Base-by-base conservation (phyloP, 2,888 invertebrate species). In the Caenorhabditis japonica region DNA sequence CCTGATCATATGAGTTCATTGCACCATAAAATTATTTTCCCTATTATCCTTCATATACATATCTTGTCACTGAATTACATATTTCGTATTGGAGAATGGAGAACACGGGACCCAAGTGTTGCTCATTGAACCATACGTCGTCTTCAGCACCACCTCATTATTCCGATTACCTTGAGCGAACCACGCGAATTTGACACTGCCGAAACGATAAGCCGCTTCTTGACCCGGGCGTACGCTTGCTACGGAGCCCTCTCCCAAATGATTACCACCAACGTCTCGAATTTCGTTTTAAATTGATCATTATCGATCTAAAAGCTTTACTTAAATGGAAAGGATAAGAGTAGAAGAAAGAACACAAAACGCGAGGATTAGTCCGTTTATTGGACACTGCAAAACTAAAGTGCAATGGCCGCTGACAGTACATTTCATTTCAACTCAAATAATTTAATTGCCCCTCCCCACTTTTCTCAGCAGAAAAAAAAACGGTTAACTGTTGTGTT, bases 181-280 rank as follows among this genome's bases (percentile, higher is more conserved):
- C 13, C 43, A 38, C 34, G 25, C 36, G 23, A 61, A 62, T 71
- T 62, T 53, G 70, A 70, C 61, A 43, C 70, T 49, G 23, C 19
- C n/a, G 30, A 33, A 19, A 12, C 41, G 51, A 58, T 71, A 71
- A 71, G 58, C 58, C 44, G 47, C 70, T 58, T 62, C 71, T 71
- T 71, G 71, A 71, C 71, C 71, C 49, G 55, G 4, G 19, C 44
- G 12, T 27, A n/a, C 23, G 39, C 39, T 21, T 27, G 39, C n/a
- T n/a, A n/a, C n/a, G 27, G 23, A 34, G 27, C 15, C 3, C 49
- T n/a, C n/a, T n/a, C n/a, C n/a, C n/a, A n/a, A 46, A 4, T 41
- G 21, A 64, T 64, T n/a, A n/a, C 39, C 27, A 19, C 25, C 21
- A 21, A 53, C 19, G 25, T 41, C 55, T 70, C 69, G 27, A 36